Conservation (phyloP, 2,113 vertebrate species). For the Sciurus niger region DNA sequence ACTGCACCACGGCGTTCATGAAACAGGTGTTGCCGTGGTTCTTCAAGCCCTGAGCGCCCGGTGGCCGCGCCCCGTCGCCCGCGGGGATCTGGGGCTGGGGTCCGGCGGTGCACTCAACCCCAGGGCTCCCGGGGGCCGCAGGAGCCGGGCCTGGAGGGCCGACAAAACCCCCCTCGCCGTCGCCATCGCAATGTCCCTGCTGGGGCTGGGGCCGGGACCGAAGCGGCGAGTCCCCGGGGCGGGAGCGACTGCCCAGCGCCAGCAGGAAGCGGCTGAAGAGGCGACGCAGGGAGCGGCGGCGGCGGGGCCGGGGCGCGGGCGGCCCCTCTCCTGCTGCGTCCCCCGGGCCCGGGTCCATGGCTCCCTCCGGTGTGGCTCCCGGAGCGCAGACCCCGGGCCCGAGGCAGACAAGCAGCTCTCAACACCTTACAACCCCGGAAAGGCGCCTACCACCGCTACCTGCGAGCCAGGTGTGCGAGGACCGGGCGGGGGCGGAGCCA, state of each 20-base stretch:
- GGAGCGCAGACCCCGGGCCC: background rate
- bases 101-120: conserved; percentile 83
- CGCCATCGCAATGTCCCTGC: background rate
- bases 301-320: conserved; percentile 65
- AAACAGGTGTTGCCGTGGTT: conserved; percentile 98
- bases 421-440: background rate
- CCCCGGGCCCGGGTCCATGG: conserved; percentile 66
- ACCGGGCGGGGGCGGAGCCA: conserved; percentile 66
- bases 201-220: conserved; percentile 1
- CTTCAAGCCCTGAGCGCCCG: conserved; percentile 94
- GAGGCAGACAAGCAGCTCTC: background rate
- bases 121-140: conserved; percentile 54
- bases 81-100: conserved; percentile 85
- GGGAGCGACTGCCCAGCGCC: conserved; percentile 89
- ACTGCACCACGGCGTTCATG: conserved; percentile 98
- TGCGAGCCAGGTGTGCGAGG: conserved; percentile 78
- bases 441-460: conserved; percentile 59
- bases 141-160: conserved; percentile 80
- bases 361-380: background rate
- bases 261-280: conserved; percentile 85
- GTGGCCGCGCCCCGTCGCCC: conserved; percentile 91
- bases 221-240: conserved; percentile 61
- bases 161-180: conserved; percentile 50
- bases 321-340: background rate
- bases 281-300: conserved; percentile 76